These are phyloP conservation scores for Xenopus borealis DNA, from an alignment of 2,113 vertebrate species.

Conservation along the genomic window DNA sequence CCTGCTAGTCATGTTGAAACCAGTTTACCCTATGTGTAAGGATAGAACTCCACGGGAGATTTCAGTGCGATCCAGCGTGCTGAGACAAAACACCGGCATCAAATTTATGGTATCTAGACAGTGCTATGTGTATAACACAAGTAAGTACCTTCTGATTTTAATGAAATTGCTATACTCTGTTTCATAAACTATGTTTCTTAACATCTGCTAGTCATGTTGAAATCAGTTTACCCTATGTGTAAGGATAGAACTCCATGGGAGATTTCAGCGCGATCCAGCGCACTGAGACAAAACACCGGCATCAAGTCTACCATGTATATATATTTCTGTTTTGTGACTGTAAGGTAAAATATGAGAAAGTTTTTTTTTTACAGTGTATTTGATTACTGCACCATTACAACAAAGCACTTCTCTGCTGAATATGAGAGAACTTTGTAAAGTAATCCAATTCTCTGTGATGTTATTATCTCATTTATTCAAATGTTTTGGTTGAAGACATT, in stretches of 20 bases:
- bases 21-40: constrained; percentile 22
- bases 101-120: no score
- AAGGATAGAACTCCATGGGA: no score
- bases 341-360: not conserved
- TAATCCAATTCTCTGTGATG: constrained; percentile 3
- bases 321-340: constrained; percentile 9
- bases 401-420: not conserved
- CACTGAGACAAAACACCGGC: no score
- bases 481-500: constrained; percentile 18
- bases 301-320: not conserved
- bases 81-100: no score
- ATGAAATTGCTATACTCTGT: constrained; percentile 61
- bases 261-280: no score
- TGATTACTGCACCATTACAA: not conserved
- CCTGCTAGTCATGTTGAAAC: constrained; percentile 53
- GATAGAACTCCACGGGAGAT: no score
- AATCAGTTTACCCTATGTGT: constrained; percentile 33
- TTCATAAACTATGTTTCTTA: constrained; percentile 51
- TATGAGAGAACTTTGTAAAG: not conserved
- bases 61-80: no score
- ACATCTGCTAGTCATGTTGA: constrained; percentile 56
- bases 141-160: no score
- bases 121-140: no score
- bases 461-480: constrained; percentile 8
- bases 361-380: constrained; percentile 1